phyloP scores from a whole-genome alignment of 1,140 invertebrate genomes.

The Teleogryllus occipitalis region DNA sequence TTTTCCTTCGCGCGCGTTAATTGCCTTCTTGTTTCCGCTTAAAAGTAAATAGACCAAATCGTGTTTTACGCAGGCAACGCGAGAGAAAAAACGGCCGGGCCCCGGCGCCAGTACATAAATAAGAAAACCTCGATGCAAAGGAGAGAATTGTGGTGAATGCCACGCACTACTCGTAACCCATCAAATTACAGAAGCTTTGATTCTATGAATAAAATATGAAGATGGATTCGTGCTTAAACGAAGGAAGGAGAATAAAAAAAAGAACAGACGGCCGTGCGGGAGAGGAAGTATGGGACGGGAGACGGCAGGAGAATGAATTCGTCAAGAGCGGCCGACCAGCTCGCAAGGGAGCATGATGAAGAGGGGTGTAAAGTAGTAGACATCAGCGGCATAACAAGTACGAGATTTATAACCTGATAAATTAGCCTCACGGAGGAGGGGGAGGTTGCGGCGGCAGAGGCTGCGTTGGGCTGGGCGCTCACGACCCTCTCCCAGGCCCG shows the following conservation, averaged over 20 bases:
- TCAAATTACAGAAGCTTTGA: constrained; percentile 14
- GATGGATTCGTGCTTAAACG: constrained; percentile 12
- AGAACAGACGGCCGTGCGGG: background rate
- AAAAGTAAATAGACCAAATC: background rate
- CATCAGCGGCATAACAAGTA: constrained; percentile 18
- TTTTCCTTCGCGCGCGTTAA: background rate
- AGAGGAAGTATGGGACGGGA: background rate
- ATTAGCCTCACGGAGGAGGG: constrained; percentile 10
- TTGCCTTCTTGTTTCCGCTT: background rate
- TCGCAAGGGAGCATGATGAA: constrained; percentile 12
- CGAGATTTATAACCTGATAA: constrained; percentile 15
- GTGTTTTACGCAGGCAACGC: no score
- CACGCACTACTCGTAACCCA: constrained; percentile 9
- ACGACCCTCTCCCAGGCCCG: no score
- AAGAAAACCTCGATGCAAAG: background rate
- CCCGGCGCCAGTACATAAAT: background rate
- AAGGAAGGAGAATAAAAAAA: background rate
- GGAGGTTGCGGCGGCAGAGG: no score
- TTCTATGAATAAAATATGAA: constrained; percentile 19
- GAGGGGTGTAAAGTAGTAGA: constrained; percentile 16
- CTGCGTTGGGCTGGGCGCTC: no score
- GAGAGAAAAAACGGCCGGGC: no score
- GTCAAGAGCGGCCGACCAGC: constrained; percentile 5
- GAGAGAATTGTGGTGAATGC: background rate
- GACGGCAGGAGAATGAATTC: constrained; percentile 12